Conservation (phyloP, 2,113 vertebrate species). For the Dipodomys ordii region DNA sequence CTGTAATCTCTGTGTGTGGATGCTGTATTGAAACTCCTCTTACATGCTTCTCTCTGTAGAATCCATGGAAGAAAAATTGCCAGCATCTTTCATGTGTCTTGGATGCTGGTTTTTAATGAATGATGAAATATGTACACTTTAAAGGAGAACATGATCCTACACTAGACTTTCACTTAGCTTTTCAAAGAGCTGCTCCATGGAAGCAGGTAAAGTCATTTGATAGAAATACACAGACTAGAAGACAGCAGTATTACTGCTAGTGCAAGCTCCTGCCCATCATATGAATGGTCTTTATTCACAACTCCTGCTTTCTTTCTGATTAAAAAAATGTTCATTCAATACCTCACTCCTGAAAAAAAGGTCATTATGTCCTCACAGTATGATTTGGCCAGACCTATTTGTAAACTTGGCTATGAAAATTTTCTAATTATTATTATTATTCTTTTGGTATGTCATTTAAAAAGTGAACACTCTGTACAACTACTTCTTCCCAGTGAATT, state of each 20-base stretch:
- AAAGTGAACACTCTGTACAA: background rate
- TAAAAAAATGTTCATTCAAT: background rate
- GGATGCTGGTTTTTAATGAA: background rate
- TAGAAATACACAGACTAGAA: background rate
- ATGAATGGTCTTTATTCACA: background rate
- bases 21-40: background rate
- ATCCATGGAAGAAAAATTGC: background rate
- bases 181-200: slow-evolving; percentile 4
- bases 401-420: slow-evolving; percentile 54
- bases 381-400: slow-evolving; percentile 10
- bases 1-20: background rate
- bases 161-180: background rate
- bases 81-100: background rate
- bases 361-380: background rate
- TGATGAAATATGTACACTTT: slow-evolving; percentile 7
- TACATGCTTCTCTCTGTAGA: background rate
- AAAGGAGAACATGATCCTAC: background rate
- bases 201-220: slow-evolving; percentile 23
- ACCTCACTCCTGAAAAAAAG: background rate
- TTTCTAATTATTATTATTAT: background rate
- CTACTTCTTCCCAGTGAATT: background rate
- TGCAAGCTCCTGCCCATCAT: background rate
- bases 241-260: background rate
- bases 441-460: background rate
- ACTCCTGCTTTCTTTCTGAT: background rate